Evolutionary conservation across 2,888 invertebrate genomes (phyloP).

Genomic region (Esperia sulphurella): DNA sequence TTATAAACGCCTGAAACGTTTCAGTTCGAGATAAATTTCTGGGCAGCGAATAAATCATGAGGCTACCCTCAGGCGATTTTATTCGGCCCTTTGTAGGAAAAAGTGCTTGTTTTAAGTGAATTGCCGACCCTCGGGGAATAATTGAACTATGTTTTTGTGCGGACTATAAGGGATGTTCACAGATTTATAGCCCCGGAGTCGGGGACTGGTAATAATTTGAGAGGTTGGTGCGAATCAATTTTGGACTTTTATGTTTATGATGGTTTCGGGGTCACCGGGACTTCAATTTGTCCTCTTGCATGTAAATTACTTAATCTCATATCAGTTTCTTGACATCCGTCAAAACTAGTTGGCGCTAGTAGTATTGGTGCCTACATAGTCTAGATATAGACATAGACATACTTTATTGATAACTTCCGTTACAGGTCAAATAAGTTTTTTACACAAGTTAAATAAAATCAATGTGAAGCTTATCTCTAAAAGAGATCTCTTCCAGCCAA

Average conservation of each 20-base stretch:
- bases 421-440: too few species aligned
- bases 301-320: too few species aligned
- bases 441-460: too few species aligned
- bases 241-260: neutral
- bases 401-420: too few species aligned
- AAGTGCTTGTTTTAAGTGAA: conserved; percentile 54
- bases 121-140: conserved; percentile 47
- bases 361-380: too few species aligned
- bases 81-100: conserved; percentile 31
- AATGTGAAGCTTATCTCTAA: too few species aligned
- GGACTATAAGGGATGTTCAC: conserved; percentile 14
- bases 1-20: conserved; percentile 2
- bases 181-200: conserved; percentile 15
- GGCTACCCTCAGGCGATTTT: conserved; percentile 29
- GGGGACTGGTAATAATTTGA: conserved; percentile 10
- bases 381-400: too few species aligned
- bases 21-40: conserved; percentile 10
- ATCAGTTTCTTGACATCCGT: too few species aligned
- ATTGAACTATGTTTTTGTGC: conserved; percentile 46
- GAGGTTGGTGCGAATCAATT: neutral
- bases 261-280: neutral
- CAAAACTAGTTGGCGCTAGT: too few species aligned
- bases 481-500: too few species aligned
- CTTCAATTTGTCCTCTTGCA: too few species aligned
- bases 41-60: conserved; percentile 29